Conservation (phyloP, 2,113 vertebrate genomes). For the Oreochromis spilurus region DNA sequence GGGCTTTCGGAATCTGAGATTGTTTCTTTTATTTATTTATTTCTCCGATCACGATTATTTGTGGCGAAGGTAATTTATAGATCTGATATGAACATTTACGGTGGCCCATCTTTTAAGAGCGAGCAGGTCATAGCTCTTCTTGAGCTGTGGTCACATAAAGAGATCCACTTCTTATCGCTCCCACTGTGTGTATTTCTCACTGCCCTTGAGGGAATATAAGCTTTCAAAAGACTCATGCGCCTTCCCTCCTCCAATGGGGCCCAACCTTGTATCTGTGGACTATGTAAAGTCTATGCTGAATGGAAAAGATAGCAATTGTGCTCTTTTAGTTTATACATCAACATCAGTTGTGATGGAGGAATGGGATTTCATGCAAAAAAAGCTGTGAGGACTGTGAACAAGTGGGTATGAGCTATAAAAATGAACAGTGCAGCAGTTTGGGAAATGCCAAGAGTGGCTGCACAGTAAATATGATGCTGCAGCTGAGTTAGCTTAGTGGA, state of each 20-base stretch:
- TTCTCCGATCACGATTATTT: neutral
- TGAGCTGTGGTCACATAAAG: neutral
- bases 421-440: neutral
- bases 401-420: neutral
- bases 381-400: neutral
- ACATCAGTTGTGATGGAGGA: neutral
- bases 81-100: neutral
- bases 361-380: neutral
- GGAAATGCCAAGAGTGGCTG: neutral
- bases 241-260: constrained; percentile 14
- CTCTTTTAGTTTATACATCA: neutral
- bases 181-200: neutral
- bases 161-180: neutral
- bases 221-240: constrained; percentile 11
- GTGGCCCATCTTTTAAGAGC: neutral
- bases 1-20: neutral
- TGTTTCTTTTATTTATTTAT: neutral
- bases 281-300: constrained; percentile 3
- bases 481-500: neutral
- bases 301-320: neutral
- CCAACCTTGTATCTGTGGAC: constrained; percentile 5
- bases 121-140: neutral
- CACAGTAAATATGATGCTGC: neutral
- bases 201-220: constrained; percentile 15
- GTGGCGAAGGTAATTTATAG: neutral